Conservation (phyloP, 2,888 invertebrate species). For the Trissoscelio sp. region DNA sequence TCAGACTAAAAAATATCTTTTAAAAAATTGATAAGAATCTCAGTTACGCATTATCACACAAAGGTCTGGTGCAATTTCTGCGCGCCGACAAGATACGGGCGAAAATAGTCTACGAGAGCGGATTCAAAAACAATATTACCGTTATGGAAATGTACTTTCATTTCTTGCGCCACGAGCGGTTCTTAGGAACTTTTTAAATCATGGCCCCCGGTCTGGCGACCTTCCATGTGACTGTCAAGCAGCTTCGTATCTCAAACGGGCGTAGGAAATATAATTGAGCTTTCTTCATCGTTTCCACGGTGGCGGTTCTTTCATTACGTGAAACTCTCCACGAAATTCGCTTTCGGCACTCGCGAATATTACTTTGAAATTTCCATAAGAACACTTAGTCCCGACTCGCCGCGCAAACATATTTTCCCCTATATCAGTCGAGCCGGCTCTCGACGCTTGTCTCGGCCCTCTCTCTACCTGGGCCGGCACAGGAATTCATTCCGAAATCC, state of each 20-base stretch:
- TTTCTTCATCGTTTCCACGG: slow-evolving; percentile 73
- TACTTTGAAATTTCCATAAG: slow-evolving; percentile 79
- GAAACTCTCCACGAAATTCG: slow-evolving; percentile 63
- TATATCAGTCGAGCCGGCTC: slow-evolving; percentile 74
- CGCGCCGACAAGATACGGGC: slow-evolving; percentile 7
- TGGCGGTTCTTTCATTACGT: slow-evolving; percentile 76
- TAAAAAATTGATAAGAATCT: too few relatives aligned
- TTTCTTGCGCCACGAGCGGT: slow-evolving; percentile 41
- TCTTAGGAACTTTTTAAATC: slow-evolving; percentile 73
- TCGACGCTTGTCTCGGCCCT: slow-evolving; percentile 6
- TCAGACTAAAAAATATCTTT: too few relatives aligned
- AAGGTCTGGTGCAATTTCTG: slow-evolving; percentile 12
- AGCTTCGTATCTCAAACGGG: slow-evolving; percentile 68
- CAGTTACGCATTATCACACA: too few relatives aligned
- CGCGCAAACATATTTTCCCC: slow-evolving; percentile 77
- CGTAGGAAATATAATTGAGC: slow-evolving; percentile 73
- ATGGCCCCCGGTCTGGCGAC: slow-evolving; percentile 55
- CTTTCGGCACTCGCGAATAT: slow-evolving; percentile 72
- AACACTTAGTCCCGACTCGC: slow-evolving; percentile 72
- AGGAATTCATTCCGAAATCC: slow-evolving; percentile 74
- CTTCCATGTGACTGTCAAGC: slow-evolving; percentile 56
- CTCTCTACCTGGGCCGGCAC: slow-evolving; percentile 70
- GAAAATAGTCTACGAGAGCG: slow-evolving; percentile 38
- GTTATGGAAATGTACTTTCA: slow-evolving; percentile 65
- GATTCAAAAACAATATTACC: slow-evolving; percentile 55